These are phyloP conservation scores for Geotrypetes seraphini DNA, from an alignment of 2,797 vertebrate species.

Conservation along the genomic window DNA sequence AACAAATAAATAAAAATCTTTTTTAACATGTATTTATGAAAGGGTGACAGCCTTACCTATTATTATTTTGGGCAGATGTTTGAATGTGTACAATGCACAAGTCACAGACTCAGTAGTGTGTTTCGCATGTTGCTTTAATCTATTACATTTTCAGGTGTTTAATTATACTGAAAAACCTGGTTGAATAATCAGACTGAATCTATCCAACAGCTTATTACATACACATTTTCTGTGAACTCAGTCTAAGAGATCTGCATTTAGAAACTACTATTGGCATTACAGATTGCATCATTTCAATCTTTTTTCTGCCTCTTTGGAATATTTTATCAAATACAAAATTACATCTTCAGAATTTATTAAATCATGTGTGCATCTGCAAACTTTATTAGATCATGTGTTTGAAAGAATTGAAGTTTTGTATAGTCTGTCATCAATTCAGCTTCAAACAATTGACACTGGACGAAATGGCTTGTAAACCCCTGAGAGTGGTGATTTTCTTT, in stretches of 20 bases:
- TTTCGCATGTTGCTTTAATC: too few relatives aligned
- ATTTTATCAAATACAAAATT: slow-evolving; percentile 9
- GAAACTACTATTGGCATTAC: slow-evolving; percentile 3
- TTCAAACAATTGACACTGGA: slow-evolving; percentile 31
- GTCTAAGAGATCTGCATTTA: not conserved
- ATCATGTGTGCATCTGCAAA: slow-evolving; percentile 3
- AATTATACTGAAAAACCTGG: too few relatives aligned
- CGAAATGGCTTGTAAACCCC: slow-evolving; percentile 12
- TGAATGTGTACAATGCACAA: too few relatives aligned
- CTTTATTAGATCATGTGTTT: slow-evolving; percentile 6
- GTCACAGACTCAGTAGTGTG: too few relatives aligned
- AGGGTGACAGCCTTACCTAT: too few relatives aligned
- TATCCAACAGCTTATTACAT: too few relatives aligned
- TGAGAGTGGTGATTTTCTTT: slow-evolving; percentile 19
- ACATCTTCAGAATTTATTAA: slow-evolving; percentile 1
- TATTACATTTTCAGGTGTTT: too few relatives aligned
- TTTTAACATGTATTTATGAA: too few relatives aligned
- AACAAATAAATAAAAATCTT: too few relatives aligned
- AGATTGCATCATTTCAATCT: slow-evolving; percentile 1
- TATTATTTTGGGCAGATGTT: too few relatives aligned
- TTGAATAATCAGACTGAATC: too few relatives aligned
- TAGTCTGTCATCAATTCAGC: slow-evolving; percentile 20
- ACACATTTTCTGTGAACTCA: too few relatives aligned
- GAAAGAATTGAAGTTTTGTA: slow-evolving; percentile 13
- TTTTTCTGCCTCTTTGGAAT: slow-evolving; percentile 4